Evolutionary conservation across 2,797 vertebrate species (phyloP), one percentile per base, ranked within the genome.

Genomic region (Acanthopagrus latus): DNA sequence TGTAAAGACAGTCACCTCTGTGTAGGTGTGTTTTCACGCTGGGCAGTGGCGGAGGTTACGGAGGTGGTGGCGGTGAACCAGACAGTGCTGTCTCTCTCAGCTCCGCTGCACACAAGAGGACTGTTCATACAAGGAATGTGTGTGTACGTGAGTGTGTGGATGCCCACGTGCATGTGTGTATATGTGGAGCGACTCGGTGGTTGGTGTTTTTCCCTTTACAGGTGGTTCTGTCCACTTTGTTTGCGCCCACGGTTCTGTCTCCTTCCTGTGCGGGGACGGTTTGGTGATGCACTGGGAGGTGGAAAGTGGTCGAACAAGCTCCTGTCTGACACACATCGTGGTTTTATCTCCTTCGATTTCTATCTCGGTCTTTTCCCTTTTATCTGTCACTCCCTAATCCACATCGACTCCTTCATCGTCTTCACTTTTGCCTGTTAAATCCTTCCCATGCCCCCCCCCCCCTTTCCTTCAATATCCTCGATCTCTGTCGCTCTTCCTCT

Each of bases 61-160:
- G 90, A 89, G 89, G 86, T 88, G 86, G 88, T 81, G 83, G 89
- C 74, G 74, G 78, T 86, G 77, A 87, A 88, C 74, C 89, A 91
- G 92, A 91, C 92, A 91, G 86, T 87, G 86, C 84, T 89, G 90
- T 92, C 86, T 93, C 91, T 89, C 91, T 90, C 85, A 88, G 72
- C 84, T 81, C 84, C 73, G 33, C 84, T 68, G 78, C 89, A 86
- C 90, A 95, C 90, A 94, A 90, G 85, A 88, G 83, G 76, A 78
- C 88, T 86, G 85, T 93, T 93, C 88, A 91, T 92, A 76, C 55
- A 21, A 83, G 90, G 88, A 90, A 84, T 80, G 84, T 60, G 72
- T 81, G 83, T 75, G 54, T 69, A 20, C 67, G 75, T 29, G 71
- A 56, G 71, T 64, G 67, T 86, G 67, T 67, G 76, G 73, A 70